A percentile compares a stretch with the other conserved stretches of the same genome.
phyloP scores from a whole-genome alignment of 2,113 vertebrate genomes.

The Calypte anna region DNA sequence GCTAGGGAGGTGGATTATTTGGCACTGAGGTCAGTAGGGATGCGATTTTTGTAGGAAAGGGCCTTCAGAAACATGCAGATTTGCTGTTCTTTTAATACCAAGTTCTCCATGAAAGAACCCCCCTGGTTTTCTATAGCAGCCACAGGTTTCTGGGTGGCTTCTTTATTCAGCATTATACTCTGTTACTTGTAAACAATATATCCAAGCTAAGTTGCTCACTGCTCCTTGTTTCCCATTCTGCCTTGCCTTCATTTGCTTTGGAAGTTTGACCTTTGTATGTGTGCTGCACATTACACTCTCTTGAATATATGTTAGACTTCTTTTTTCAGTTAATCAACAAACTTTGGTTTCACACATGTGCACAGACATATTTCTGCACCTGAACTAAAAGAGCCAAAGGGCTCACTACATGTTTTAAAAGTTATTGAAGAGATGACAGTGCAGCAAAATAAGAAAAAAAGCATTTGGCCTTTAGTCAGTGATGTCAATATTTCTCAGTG shows the following conservation, averaged over 20 bases:
- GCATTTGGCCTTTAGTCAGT: background rate
- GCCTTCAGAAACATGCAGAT: background rate
- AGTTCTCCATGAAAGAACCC: background rate
- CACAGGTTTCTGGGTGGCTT: background rate
- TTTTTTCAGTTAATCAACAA: background rate
- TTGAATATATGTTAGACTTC: background rate
- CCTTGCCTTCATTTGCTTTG: background rate
- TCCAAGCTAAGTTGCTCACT: background rate
- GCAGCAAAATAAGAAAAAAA: background rate
- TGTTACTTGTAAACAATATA: background rate
- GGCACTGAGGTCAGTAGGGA: background rate
- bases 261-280: background rate
- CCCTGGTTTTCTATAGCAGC: background rate
- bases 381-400: background rate
- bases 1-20: background rate
- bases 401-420: background rate
- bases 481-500: background rate
- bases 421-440: background rate
- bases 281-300: background rate
- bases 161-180: background rate
- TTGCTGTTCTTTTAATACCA: background rate
- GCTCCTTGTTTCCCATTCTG: background rate
- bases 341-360: background rate
- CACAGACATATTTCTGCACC: background rate
- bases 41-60: background rate